phyloP scores from a whole-genome alignment of 64 coral and sea anemone species.

The Stichodactyla mertensii region DNA sequence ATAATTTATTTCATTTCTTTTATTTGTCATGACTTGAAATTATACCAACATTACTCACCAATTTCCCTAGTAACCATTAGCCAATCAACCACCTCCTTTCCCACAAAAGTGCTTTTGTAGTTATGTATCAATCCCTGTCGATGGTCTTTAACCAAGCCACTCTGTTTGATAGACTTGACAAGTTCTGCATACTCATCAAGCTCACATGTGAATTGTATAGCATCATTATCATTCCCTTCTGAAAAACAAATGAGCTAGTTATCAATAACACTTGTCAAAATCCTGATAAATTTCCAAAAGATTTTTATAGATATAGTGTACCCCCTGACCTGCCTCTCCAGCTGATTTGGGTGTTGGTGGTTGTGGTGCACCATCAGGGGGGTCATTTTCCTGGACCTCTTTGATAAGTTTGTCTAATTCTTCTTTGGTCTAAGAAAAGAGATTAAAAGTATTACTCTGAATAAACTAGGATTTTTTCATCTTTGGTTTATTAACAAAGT shows the following conservation, averaged over 20 bases:
- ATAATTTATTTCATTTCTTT: neutral
- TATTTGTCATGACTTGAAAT: neutral
- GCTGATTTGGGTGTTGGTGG: constrained; percentile 31
- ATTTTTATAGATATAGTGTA: neutral
- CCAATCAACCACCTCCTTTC: constrained; percentile 92
- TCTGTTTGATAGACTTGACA: constrained; percentile 77
- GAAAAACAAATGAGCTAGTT: too few relatives aligned
- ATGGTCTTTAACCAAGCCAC: constrained; percentile 82
- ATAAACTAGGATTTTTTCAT: neutral
- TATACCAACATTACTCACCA: neutral
- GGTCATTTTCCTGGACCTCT: constrained; percentile 63
- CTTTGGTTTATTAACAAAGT: too few relatives aligned
- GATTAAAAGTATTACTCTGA: neutral
- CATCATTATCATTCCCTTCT: constrained; percentile 1
- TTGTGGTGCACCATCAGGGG: constrained; percentile 70
- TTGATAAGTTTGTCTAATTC: constrained; percentile 85
- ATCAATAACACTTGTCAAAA: too few relatives aligned
- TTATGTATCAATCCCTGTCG: constrained; percentile 44
- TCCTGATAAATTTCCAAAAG: too few relatives aligned
- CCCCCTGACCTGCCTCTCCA: constrained; percentile 7
- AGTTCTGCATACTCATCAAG: constrained; percentile 90
- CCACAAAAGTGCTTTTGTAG: constrained; percentile 80
- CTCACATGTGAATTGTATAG: constrained; percentile 77
- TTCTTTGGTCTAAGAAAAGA: constrained; percentile 40
- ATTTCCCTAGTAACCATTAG: constrained; percentile 52